These are phyloP conservation scores for Lateolabrax maculatus DNA, from an alignment of 2,797 vertebrate genomes.

Conservation along the genomic window DNA sequence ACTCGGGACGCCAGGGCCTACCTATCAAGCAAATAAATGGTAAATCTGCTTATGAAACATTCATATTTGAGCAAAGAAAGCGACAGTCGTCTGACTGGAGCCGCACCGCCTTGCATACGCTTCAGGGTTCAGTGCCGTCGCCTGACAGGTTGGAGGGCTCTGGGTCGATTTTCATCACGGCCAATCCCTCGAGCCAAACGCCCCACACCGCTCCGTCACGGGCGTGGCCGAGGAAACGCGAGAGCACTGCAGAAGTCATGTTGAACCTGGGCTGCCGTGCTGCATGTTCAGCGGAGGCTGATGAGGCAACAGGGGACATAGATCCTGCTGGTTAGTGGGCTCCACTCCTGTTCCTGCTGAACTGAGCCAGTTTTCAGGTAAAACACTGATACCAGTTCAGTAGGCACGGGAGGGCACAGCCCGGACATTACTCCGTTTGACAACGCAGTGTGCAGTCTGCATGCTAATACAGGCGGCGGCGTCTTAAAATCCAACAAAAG, in stretches of 20 bases:
- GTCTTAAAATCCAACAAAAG: slow-evolving; percentile 6
- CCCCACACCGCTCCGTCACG: not conserved
- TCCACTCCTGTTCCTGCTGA: slow-evolving; percentile 99
- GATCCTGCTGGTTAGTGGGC: slow-evolving; percentile 58
- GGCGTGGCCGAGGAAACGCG: slow-evolving; percentile 19
- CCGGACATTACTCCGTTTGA: slow-evolving; percentile 46
- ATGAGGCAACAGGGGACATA: slow-evolving; percentile 11
- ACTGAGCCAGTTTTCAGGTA: slow-evolving; percentile 96
- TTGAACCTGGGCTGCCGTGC: slow-evolving; percentile 1
- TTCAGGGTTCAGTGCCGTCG: slow-evolving; percentile 36
- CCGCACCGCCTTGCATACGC: slow-evolving; percentile 20
- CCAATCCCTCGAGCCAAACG: slow-evolving; percentile 36
- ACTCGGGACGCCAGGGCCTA: slow-evolving; percentile 32
- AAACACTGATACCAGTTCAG: slow-evolving; percentile 92
- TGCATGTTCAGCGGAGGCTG: slow-evolving; percentile 30
- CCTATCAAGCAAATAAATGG: slow-evolving; percentile 52
- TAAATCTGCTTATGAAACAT: slow-evolving; percentile 71
- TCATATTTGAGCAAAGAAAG: slow-evolving; percentile 55
- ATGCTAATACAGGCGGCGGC: not conserved
- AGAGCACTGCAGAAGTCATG: slow-evolving; percentile 1
- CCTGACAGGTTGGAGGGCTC: slow-evolving; percentile 51
- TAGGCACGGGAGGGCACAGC: slow-evolving; percentile 89
- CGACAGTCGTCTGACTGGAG: slow-evolving; percentile 24
- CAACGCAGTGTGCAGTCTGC: not conserved
- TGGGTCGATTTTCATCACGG: slow-evolving; percentile 61